phyloP scores from a whole-genome alignment of 64 coral and sea anemone species.

The Orbicella faveolata region DNA sequence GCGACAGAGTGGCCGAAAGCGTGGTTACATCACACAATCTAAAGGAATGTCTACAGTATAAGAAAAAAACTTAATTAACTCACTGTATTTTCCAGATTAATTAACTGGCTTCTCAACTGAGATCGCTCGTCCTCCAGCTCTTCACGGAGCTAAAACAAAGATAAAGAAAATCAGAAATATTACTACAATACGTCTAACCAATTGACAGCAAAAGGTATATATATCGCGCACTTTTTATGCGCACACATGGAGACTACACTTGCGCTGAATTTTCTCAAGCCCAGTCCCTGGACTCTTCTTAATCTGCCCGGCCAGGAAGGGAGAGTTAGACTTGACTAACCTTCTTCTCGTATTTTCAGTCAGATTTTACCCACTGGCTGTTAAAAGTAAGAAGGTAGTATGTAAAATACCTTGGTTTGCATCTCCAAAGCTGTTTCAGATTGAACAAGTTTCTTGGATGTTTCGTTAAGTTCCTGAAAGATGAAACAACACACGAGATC shows the following conservation, averaged over 20 bases:
- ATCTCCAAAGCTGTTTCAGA: slow-evolving; percentile 72
- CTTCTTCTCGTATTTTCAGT: too few relatives aligned
- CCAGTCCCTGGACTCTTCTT: too few relatives aligned
- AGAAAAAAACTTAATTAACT: not conserved
- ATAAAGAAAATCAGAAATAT: not conserved
- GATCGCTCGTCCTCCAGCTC: slow-evolving; percentile 69
- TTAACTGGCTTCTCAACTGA: slow-evolving; percentile 49
- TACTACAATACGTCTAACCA: not conserved
- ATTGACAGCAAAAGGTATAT: not conserved
- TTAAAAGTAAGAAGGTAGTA: too few relatives aligned
- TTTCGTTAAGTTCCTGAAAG: slow-evolving; percentile 53
- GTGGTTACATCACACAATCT: too few relatives aligned
- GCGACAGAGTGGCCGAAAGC: too few relatives aligned
- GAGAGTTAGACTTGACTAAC: too few relatives aligned
- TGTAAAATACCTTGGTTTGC: slow-evolving; percentile 66
- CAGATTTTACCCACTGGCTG: too few relatives aligned
- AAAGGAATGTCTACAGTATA: too few relatives aligned
- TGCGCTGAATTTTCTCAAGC: too few relatives aligned
- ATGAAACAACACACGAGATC: not conserved
- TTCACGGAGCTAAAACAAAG: slow-evolving; percentile 59
- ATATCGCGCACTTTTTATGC: too few relatives aligned
- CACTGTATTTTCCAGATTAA: slow-evolving; percentile 57
- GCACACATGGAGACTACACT: too few relatives aligned
- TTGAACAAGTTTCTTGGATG: slow-evolving; percentile 58
- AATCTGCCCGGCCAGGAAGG: too few relatives aligned